Percentiles rank a stretch among this genome's conserved stretches.
Conservation (phyloP, 2,113 vertebrate genomes). For the Macroglossus sobrinus region DNA sequence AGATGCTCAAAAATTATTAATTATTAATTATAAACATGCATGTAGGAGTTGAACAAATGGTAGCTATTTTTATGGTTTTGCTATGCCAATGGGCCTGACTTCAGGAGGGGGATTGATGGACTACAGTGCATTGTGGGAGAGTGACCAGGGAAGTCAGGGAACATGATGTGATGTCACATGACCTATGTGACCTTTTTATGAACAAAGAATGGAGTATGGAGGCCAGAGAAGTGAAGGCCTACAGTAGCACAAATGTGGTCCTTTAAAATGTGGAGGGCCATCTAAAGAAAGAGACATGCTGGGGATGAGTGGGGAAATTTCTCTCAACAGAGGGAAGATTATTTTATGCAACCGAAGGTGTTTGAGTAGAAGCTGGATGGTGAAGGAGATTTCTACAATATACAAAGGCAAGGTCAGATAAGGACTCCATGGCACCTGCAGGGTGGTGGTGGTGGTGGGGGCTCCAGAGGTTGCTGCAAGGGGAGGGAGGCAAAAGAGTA, state of each 20-base stretch:
- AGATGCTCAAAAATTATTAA: neutral
- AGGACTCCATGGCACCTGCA: neutral
- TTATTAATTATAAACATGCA: neutral
- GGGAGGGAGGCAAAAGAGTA: neutral
- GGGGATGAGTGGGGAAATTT: neutral
- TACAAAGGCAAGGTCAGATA: neutral
- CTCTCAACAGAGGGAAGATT: neutral
- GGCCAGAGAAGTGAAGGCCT: neutral
- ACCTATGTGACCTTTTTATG: neutral
- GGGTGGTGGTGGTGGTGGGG: too few species aligned
- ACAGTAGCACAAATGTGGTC: rapidly evolving
- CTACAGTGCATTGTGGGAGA: neutral
- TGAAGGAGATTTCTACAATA: neutral
- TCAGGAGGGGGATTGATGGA: neutral
- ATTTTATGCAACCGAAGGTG: neutral
- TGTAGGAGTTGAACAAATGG: neutral
- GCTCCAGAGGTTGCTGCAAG: too few species aligned
- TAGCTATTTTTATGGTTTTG: neutral
- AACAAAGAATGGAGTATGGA: neutral
- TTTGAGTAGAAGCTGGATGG: neutral
- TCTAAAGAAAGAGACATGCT: neutral
- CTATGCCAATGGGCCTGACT: neutral
- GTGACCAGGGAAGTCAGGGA: neutral
- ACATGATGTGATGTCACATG: neutral
- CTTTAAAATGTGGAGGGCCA: neutral